Evolutionary conservation across 1,140 invertebrate genomes (phyloP), one percentile per base, ranked within the genome.

Genomic region (Diabrotica undecimpunctata): DNA sequence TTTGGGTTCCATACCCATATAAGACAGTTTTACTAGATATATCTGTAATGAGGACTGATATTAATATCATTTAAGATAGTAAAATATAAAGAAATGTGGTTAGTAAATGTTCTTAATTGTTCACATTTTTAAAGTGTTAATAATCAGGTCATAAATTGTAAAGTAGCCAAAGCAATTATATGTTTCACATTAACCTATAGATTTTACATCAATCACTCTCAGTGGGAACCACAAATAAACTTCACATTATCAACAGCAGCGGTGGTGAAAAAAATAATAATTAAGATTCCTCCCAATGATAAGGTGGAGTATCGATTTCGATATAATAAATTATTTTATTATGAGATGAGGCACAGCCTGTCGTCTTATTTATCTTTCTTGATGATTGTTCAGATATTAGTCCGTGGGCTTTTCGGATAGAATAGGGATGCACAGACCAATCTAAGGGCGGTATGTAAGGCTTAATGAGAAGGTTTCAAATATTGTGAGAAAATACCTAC

Each of bases 271-370:
- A 55, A 55, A 55, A 55, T 55, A 55, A 55, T 55, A 35, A 55
- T 55, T 55, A 55, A 55, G 54, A 55, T 55, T 14, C 13, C 6
- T 36, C 10, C 25, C 35, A 10, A 6, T 25, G 54, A 55, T 55
- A 55, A 14, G 54, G 54, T 36, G 54, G 13, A 55, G 41, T 55
- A 55, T 55, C 54, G 54, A 55, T 55, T 55, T 55, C 54, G 54
- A 55, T 55, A 35, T 55, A 55, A 55, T 55, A 55, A 55, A 55
- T 55, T 55, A 55, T 55, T 36, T 36, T 55, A 55, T 55, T 55
- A 55, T 10, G 41, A 46, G 41, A 46, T 46, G 41, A 46, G 3
- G 41, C 41, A 46, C 41, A 36, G 54, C 54, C 54, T 55, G 54
- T 55, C 54, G 54, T 36, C 12, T 14, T 36, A 10, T 25, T 55